Evolutionary conservation across 2,113 vertebrate species (phyloP), one percentile per base, ranked within the genome.

Genomic region (Bagarius yarrelli): DNA sequence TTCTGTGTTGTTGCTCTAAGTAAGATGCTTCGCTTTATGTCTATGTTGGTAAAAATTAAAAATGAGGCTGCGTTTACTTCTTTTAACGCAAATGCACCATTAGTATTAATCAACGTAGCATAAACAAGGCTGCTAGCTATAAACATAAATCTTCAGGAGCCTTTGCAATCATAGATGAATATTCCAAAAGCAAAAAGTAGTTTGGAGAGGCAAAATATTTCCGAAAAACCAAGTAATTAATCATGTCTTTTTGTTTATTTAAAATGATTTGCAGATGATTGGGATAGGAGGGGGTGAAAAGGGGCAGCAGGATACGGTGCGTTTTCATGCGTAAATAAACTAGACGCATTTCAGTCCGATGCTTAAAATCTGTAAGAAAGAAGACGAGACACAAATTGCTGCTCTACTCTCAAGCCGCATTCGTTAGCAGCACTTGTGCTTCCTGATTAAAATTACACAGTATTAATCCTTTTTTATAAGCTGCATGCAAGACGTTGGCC

Each of bases 361-460:
- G 78, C 74, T 27, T 67, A 72, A 53, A 57, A 72, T 76, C 66
- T 72, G n/a, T 14, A 23, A 50, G 32, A 34, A 67, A 74, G 75
- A 81, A 69, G 79, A 81, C 63, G 76, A 74, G 69, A 34, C 36
- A 47, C 36, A 60, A 57, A 74, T 77, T 74, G 81, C 71, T 52
- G 53, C 47, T 63, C 25, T 52, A 71, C 63, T 57, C 73, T 55
- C 19, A 63, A 79, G 61, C 78, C 76, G 25, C n/a, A 30, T 84
- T 85, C 71, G 56, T 83, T 78, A 83, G 75, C 57, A 50, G 4
- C 76, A 19, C 57, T 71, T 81, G 78, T 72, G 64, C 50, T 67
- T 74, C 44, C 52, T 85, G 85, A 87, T 87, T 88, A 87, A 84
- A 85, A 88, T 85, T 67, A 86, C 32, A 85, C 63, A 85, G 78